These are phyloP conservation scores for Rhinella marina DNA, from an alignment of 2,797 vertebrate genomes.

Conservation along the genomic window DNA sequence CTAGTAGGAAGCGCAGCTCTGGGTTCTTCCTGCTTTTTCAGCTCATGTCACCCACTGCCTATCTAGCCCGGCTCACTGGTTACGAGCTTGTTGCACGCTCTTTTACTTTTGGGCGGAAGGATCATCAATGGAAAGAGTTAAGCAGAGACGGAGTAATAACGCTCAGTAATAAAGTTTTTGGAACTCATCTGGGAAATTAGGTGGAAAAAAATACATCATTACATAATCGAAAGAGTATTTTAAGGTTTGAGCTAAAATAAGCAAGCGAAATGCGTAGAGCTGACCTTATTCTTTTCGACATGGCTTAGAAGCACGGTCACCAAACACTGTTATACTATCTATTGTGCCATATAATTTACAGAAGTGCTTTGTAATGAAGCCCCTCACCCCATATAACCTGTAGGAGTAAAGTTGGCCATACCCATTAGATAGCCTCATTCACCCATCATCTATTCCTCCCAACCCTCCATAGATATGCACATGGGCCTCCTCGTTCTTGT, in stretches of 20 bases:
- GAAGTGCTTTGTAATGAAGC: background rate
- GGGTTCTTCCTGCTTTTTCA: background rate
- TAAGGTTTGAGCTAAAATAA: constrained; percentile 34
- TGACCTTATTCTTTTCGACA: background rate
- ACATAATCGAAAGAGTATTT: constrained; percentile 29
- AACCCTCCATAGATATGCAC: too few species aligned
- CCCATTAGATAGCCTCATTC: too few species aligned
- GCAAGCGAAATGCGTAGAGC: background rate
- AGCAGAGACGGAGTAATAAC: constrained; percentile 8
- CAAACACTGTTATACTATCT: background rate
- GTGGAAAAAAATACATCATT: constrained; percentile 50
- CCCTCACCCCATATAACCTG: too few species aligned
- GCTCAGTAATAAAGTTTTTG: constrained; percentile 22
- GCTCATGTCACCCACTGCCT: background rate
- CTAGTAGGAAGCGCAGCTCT: background rate
- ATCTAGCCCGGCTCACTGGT: background rate
- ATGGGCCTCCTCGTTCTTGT: background rate
- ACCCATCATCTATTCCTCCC: too few species aligned
- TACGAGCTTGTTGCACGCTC: background rate
- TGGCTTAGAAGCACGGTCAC: background rate
- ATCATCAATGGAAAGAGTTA: constrained; percentile 34
- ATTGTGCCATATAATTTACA: background rate
- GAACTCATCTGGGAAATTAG: background rate
- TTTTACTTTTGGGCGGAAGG: background rate
- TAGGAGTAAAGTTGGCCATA: too few species aligned